A percentile compares a stretch with the other conserved stretches of the same genome.
phyloP scores from a whole-genome alignment of 2,888 invertebrate genomes.

The Cephus nigrinus region DNA sequence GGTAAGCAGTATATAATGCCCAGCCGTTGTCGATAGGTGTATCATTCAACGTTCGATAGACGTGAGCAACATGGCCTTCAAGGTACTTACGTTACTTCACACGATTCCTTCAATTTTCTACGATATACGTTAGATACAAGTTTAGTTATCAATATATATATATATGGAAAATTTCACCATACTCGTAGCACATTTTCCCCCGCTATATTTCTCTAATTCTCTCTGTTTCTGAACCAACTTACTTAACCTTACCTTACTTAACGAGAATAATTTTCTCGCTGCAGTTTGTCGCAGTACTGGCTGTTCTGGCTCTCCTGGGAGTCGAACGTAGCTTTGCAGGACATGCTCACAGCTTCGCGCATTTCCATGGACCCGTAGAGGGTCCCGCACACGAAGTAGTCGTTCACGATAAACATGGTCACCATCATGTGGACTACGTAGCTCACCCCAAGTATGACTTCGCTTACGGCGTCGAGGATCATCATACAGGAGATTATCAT shows the following conservation, averaged over 20 bases:
- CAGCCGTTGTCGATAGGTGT: slow-evolving; percentile 31
- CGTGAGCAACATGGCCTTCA: slow-evolving; percentile 39
- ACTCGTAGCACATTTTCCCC: not conserved
- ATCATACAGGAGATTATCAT: slow-evolving; percentile 61
- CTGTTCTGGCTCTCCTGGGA: slow-evolving; percentile 42
- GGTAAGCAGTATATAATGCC: slow-evolving; percentile 48
- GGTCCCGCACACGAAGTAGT: slow-evolving; percentile 52
- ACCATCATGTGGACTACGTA: slow-evolving; percentile 50
- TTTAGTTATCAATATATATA: not conserved
- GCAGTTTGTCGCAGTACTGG: slow-evolving; percentile 14
- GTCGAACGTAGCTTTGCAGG: slow-evolving; percentile 48
- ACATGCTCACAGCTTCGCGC: slow-evolving; percentile 61
- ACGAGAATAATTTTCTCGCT: not conserved
- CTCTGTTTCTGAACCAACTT: not conserved
- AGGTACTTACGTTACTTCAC: slow-evolving; percentile 43
- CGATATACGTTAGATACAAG: too few species aligned
- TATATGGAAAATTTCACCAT: not conserved
- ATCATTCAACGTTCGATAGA: slow-evolving; percentile 47
- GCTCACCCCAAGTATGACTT: slow-evolving; percentile 57
- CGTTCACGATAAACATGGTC: slow-evolving; percentile 53
- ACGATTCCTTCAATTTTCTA: slow-evolving; percentile 5
- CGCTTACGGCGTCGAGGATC: slow-evolving; percentile 55
- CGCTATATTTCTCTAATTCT: not conserved
- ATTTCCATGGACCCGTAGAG: slow-evolving; percentile 60
- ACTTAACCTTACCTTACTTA: not conserved